Percentiles rank a stretch among this genome's conserved stretches.
phyloP scores from a whole-genome alignment of 2,113 vertebrate genomes.

The Prionailurus viverrinus region DNA sequence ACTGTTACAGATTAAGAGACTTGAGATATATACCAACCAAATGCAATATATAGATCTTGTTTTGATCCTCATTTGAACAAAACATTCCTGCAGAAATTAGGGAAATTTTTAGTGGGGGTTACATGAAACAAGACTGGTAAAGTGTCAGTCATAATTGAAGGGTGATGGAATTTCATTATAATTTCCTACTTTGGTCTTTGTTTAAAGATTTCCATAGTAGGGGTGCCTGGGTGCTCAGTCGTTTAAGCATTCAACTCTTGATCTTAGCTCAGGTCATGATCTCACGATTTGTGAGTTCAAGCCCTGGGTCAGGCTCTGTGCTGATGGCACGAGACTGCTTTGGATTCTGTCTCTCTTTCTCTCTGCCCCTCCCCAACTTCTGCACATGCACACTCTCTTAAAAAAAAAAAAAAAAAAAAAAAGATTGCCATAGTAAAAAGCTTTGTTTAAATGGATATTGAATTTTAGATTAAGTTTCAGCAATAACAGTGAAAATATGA shows the following conservation, averaged over 20 bases:
- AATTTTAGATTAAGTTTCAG: background rate
- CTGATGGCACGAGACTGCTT: background rate
- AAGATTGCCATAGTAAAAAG: background rate
- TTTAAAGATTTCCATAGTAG: background rate
- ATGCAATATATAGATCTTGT: too few relatives aligned
- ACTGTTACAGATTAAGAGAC: background rate
- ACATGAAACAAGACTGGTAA: background rate
- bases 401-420: background rate
- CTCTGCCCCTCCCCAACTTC: background rate
- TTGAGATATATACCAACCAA: too few relatives aligned
- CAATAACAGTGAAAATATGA: background rate
- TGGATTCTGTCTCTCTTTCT: background rate
- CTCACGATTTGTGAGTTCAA: too few relatives aligned
- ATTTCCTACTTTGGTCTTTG: background rate
- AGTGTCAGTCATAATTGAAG: background rate
- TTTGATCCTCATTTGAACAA: too few relatives aligned
- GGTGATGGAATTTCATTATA: background rate
- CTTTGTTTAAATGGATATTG: background rate
- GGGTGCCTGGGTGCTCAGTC: background rate
- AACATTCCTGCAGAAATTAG: background rate
- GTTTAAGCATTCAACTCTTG: background rate
- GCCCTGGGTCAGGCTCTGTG: background rate
- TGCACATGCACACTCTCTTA: background rate
- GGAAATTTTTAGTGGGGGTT: background rate
- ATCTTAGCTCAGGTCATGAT: background rate